Conservation (phyloP, 1,140 invertebrate genomes). For the Zaprionus ghesquierei region DNA sequence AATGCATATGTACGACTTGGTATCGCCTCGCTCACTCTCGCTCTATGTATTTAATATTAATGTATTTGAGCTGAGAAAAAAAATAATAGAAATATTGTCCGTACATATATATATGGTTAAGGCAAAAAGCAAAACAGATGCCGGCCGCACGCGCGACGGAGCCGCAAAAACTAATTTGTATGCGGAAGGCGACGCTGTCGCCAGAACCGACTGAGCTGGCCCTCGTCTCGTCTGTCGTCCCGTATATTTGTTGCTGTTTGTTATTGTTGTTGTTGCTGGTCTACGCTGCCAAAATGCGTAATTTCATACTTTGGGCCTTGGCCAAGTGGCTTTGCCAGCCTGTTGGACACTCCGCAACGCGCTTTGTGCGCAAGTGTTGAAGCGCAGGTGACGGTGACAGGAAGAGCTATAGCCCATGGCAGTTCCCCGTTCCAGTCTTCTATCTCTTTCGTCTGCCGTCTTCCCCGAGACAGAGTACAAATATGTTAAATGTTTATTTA, state of each 20-base stretch:
- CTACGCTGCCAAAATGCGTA: conserved; percentile 71
- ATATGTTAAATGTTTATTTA: conserved; percentile 4
- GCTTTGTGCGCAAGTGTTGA: conserved; percentile 73
- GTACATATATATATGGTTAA: too few species aligned
- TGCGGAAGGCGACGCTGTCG: conserved; percentile 62
- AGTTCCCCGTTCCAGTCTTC: neutral
- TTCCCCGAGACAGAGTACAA: neutral
- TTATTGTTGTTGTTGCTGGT: conserved; percentile 10
- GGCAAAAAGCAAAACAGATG: conserved; percentile 30
- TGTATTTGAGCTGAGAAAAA: conserved; percentile 41
- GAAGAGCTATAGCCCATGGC: conserved; percentile 29
- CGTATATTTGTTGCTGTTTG: conserved; percentile 15
- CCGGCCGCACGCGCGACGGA: conserved; percentile 2
- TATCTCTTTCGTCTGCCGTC: neutral
- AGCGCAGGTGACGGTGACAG: conserved; percentile 69
- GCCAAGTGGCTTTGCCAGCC: conserved; percentile 36
- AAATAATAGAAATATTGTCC: neutral
- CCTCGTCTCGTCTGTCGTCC: too few species aligned
- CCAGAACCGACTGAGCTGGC: conserved; percentile 45
- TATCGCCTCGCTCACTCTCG: neutral
- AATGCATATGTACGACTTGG: conserved; percentile 48
- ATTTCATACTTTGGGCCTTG: conserved; percentile 46
- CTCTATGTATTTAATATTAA: conserved; percentile 68
- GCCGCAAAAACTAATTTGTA: conserved; percentile 76
- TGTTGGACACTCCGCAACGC: conserved; percentile 7